Conservation (phyloP, 1,140 invertebrate species). For the Phocides pigmalion region DNA sequence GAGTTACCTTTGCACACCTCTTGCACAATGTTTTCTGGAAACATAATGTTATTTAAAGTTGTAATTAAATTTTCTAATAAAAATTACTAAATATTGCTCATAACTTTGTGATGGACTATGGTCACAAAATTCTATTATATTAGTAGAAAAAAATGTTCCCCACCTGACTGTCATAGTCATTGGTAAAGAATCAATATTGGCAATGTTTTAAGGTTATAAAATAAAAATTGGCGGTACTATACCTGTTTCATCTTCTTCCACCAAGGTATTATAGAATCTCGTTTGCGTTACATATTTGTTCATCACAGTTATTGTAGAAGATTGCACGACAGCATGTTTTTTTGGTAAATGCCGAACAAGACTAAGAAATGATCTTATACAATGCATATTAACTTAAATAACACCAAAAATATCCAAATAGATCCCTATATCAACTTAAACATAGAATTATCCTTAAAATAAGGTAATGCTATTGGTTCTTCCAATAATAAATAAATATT, state of each 20-base stretch:
- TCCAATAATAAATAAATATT: too few relatives aligned
- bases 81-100: too few relatives aligned
- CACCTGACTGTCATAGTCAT: not conserved
- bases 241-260: constrained; percentile 32
- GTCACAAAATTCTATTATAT: too few relatives aligned
- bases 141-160: too few relatives aligned
- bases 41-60: constrained; percentile 16
- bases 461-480: too few relatives aligned
- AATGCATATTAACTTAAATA: constrained; percentile 21
- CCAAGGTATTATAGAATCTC: constrained; percentile 9
- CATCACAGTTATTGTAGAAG: not conserved
- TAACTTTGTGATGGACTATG: too few relatives aligned
- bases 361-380: constrained; percentile 25
- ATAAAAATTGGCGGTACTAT: not conserved
- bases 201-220: constrained; percentile 1
- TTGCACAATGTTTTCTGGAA: constrained; percentile 54
- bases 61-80: not conserved
- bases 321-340: not conserved
- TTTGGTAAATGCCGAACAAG: constrained; percentile 19
- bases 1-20: constrained; percentile 62
- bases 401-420: too few relatives aligned
- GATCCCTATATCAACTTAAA: too few relatives aligned
- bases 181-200: too few relatives aligned
- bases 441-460: too few relatives aligned
- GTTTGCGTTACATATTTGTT: constrained; percentile 5